Evolutionary conservation across 2,888 invertebrate species (phyloP).

Genomic region (Spisula solida): DNA sequence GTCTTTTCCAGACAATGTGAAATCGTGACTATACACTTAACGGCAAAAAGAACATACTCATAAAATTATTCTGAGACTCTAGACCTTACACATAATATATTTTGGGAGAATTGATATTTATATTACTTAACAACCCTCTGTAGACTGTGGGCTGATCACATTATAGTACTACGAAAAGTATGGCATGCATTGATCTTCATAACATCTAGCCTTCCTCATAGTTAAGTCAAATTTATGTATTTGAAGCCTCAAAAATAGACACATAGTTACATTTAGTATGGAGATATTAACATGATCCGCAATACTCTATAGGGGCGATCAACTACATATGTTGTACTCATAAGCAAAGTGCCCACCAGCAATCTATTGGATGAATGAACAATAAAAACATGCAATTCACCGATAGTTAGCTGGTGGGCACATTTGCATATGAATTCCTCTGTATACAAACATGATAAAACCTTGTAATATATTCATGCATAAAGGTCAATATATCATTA

Average conservation of each 20-base stretch:
- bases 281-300: too few relatives aligned
- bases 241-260: not conserved
- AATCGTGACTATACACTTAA: constrained; percentile 18
- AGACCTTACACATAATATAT: not conserved
- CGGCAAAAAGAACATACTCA: not conserved
- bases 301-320: too few relatives aligned
- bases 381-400: too few relatives aligned
- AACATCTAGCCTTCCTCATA: not conserved
- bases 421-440: too few relatives aligned
- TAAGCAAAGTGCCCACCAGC: too few relatives aligned
- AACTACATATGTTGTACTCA: too few relatives aligned
- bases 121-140: not conserved
- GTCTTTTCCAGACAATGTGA: constrained; percentile 9
- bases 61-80: constrained; percentile 12
- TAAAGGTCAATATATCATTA: too few relatives aligned
- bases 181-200: not conserved
- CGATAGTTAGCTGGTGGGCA: too few relatives aligned
- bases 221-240: not conserved
- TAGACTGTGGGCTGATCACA: too few relatives aligned
- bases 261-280: not conserved
- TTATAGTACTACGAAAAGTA: not conserved
- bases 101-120: not conserved
- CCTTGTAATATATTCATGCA: too few relatives aligned
- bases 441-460: too few relatives aligned
- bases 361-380: too few relatives aligned